Conservation (phyloP, 2,113 vertebrate genomes). For the Seriola rivoliana region DNA sequence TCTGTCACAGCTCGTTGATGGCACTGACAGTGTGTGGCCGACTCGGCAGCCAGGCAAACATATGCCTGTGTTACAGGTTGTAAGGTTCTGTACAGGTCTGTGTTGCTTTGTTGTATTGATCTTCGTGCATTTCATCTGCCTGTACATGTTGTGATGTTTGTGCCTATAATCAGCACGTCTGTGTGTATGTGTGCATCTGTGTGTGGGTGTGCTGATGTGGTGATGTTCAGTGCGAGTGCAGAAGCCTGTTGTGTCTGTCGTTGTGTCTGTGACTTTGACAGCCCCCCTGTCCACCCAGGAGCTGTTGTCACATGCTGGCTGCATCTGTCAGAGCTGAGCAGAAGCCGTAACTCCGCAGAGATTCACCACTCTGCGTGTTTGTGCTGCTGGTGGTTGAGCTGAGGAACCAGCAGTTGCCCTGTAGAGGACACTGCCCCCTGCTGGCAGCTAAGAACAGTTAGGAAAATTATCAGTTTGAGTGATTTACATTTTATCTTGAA, state of each 20-base stretch:
- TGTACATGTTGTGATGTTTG: not conserved
- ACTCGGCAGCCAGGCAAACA: slow-evolving; percentile 39
- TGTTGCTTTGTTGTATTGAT: slow-evolving; percentile 4
- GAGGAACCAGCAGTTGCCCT: slow-evolving; percentile 21
- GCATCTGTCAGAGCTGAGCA: slow-evolving; percentile 71
- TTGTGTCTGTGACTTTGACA: slow-evolving; percentile 60
- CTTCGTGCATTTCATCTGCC: not conserved
- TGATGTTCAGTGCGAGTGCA: slow-evolving; percentile 22
- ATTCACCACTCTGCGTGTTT: slow-evolving; percentile 36
- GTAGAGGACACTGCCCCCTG: slow-evolving; percentile 53
- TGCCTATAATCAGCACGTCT: not conserved
- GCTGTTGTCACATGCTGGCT: slow-evolving; percentile 73
- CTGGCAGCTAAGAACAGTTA: not conserved
- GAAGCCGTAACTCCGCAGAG: slow-evolving; percentile 57
- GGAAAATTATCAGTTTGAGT: not conserved
- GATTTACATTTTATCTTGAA: slow-evolving; percentile 19
- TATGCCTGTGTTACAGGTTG: slow-evolving; percentile 24
- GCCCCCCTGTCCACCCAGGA: slow-evolving; percentile 49
- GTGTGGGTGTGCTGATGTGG: slow-evolving; percentile 15
- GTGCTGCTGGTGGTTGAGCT: slow-evolving; percentile 17
- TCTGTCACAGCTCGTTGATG: slow-evolving; percentile 57
- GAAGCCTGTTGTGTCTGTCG: slow-evolving; percentile 45
- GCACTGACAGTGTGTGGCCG: slow-evolving; percentile 45
- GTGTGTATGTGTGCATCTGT: not conserved
- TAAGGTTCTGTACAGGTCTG: not conserved